A percentile compares a stretch with the other conserved stretches of the same genome.
phyloP scores from a whole-genome alignment of 1,140 invertebrate species.

The Drosophila pruinosa region DNA sequence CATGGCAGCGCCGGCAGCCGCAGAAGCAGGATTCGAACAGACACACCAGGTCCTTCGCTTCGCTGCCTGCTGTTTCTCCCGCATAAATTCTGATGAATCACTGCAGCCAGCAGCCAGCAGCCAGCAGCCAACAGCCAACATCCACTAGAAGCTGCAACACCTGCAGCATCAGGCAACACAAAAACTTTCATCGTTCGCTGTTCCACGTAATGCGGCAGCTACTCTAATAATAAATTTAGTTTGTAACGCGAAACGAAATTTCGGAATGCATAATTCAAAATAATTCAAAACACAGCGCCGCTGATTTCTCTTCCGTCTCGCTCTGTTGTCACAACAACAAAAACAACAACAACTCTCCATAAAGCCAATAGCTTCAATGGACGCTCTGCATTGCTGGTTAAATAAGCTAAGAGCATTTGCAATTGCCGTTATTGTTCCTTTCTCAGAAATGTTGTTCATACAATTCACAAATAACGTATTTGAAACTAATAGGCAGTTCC shows the following conservation, averaged over 20 bases:
- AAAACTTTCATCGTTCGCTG: constrained; percentile 45
- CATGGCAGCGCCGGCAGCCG: constrained; percentile 17
- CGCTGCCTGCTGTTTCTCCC: constrained; percentile 17
- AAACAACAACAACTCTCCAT: not conserved
- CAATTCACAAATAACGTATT: not conserved
- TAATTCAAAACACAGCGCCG: constrained; percentile 63
- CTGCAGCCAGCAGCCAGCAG: constrained; percentile 53
- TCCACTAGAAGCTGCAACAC: constrained; percentile 14
- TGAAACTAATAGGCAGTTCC: not conserved
- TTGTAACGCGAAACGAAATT: constrained; percentile 61
- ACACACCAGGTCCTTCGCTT: constrained; percentile 1
- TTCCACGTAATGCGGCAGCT: constrained; percentile 67
- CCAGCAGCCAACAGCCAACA: constrained; percentile 27
- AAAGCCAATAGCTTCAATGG: constrained; percentile 20
- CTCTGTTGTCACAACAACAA: not conserved
- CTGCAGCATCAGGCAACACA: constrained; percentile 36
- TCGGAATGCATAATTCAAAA: constrained; percentile 77
- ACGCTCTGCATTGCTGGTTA: not conserved
- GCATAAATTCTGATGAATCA: constrained; percentile 81
- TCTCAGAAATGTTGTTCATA: not conserved
- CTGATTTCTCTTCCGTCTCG: constrained; percentile 27
- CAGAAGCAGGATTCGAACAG: constrained; percentile 14
- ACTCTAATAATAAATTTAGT: constrained; percentile 77
- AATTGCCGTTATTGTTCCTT: not conserved
- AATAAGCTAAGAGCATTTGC: not conserved